Conservation (phyloP, 1,140 invertebrate species). For the Philotrypesis tridentata region DNA sequence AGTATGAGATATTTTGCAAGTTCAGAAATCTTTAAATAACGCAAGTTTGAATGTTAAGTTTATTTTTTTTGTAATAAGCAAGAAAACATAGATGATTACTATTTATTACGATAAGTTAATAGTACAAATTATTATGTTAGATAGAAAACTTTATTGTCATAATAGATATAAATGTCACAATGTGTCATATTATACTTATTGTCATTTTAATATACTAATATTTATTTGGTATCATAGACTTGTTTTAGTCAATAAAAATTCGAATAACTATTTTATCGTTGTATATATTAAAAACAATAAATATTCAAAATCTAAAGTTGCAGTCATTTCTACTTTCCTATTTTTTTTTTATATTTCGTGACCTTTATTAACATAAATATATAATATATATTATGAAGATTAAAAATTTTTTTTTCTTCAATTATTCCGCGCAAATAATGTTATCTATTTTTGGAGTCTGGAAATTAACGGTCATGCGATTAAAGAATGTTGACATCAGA, state of each 20-base stretch:
- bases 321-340: not conserved
- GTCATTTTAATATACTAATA: slow-evolving; percentile 23
- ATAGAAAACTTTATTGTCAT: not conserved
- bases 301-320: slow-evolving; percentile 10
- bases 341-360: not conserved
- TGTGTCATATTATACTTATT: not conserved
- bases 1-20: not conserved
- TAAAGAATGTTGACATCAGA: too few species aligned
- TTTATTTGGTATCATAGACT: slow-evolving; percentile 9
- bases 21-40: not conserved
- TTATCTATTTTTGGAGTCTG: too few species aligned
- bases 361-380: too few species aligned
- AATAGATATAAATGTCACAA: not conserved
- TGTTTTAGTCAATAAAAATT: slow-evolving; percentile 6
- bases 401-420: too few species aligned
- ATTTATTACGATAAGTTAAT: not conserved
- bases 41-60: slow-evolving; percentile 8
- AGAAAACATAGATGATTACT: not conserved
- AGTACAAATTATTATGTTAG: not conserved
- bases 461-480: too few species aligned
- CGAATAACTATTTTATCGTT: slow-evolving; percentile 31
- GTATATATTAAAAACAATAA: slow-evolving; percentile 36
- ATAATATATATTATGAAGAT: too few species aligned
- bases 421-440: too few species aligned
- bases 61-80: slow-evolving; percentile 24